Conservation (phyloP, 2,113 vertebrate species). For the Pangasianodon hypophthalmus region DNA sequence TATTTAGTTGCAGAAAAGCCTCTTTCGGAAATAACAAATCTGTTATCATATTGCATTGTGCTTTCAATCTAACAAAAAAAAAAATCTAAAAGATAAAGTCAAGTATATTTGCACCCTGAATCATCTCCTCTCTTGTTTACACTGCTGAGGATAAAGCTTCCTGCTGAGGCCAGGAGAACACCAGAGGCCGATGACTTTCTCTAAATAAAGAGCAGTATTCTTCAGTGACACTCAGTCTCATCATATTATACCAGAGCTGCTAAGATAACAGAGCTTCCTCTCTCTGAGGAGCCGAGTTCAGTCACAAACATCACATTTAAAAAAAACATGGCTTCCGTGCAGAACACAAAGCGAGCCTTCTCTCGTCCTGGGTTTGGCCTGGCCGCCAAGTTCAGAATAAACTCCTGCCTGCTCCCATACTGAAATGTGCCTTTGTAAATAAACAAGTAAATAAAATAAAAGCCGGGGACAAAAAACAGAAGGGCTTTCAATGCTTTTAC, state of each 20-base stretch:
- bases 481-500: slow-evolving; percentile 45
- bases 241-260: background rate
- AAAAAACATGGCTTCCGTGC: slow-evolving; percentile 12
- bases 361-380: slow-evolving; percentile 15
- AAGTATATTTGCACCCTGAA: background rate
- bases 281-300: slow-evolving; percentile 20
- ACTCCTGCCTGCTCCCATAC: slow-evolving; percentile 43
- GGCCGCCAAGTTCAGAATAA: slow-evolving; percentile 47
- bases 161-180: background rate
- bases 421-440: slow-evolving; percentile 53
- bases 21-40: background rate
- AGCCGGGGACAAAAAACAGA: slow-evolving; percentile 22
- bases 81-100: background rate
- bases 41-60: background rate
- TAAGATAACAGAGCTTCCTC: slow-evolving; percentile 44
- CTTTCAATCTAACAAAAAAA: background rate
- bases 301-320: slow-evolving; percentile 31
- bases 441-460: slow-evolving; percentile 6
- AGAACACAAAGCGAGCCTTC: slow-evolving; percentile 50
- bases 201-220: slow-evolving; percentile 13
- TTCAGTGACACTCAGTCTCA: background rate
- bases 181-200: slow-evolving; percentile 13
- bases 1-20: background rate
- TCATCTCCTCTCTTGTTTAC: background rate
- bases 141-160: background rate